Evolutionary conservation across 2,888 invertebrate genomes (phyloP).

Genomic region (Rhingia rostrata): DNA sequence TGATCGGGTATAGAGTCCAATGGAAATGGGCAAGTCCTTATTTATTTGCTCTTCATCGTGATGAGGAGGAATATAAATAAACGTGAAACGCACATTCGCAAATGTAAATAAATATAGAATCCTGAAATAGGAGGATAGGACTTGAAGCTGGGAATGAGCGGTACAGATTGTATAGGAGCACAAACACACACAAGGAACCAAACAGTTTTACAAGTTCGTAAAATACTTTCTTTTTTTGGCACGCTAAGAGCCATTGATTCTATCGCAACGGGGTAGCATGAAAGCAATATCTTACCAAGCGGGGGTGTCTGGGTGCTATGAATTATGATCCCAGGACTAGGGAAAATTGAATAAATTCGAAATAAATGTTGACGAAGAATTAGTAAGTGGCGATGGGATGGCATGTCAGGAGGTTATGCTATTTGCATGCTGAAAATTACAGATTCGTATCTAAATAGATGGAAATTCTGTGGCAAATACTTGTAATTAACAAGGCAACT

Average conservation of each 20-base stretch:
- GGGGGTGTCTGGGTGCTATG: neutral
- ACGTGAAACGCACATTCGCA: conserved; percentile 45
- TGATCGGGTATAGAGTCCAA: neutral
- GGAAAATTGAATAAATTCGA: conserved; percentile 30
- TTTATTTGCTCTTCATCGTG: conserved; percentile 59
- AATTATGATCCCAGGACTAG: too few relatives aligned
- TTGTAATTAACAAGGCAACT: conserved; percentile 34
- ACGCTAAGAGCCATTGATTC: neutral
- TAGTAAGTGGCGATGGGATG: neutral
- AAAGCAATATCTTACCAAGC: conserved; percentile 11
- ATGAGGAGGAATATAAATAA: conserved; percentile 57
- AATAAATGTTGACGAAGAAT: conserved; percentile 42
- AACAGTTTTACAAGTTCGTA: conserved; percentile 20
- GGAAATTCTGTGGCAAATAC: conserved; percentile 37
- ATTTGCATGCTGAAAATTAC: conserved; percentile 49
- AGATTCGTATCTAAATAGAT: conserved; percentile 12
- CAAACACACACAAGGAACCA: conserved; percentile 36
- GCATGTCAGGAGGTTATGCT: neutral
- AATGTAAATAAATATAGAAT: conserved; percentile 37
- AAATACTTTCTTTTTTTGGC: conserved; percentile 61
- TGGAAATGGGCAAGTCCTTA: conserved; percentile 34
- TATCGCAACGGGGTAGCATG: conserved; percentile 1
- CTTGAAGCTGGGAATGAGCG: neutral
- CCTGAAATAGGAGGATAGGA: neutral
- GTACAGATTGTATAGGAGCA: conserved; percentile 43